These are phyloP conservation scores for Liodrosophila aerea DNA, from an alignment of 2,888 invertebrate genomes.

Conservation along the genomic window DNA sequence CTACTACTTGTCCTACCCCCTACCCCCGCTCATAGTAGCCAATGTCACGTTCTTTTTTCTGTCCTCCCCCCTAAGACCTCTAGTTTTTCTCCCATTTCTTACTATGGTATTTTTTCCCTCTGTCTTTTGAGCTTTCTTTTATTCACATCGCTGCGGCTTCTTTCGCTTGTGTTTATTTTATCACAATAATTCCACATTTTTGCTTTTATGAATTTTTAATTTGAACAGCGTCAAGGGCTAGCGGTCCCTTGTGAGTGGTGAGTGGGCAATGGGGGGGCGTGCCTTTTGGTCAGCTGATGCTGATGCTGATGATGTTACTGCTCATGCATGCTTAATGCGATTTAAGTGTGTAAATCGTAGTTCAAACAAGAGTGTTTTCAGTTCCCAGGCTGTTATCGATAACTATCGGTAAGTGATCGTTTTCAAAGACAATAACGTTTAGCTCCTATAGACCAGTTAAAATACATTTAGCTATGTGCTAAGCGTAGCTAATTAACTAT, in stretches of 20 bases:
- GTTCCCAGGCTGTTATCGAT: not conserved
- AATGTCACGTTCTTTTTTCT: slow-evolving; percentile 68
- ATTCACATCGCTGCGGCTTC: slow-evolving; percentile 61
- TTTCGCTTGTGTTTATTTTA: slow-evolving; percentile 67
- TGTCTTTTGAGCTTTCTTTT: slow-evolving; percentile 12
- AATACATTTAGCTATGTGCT: no score
- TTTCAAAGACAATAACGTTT: no score
- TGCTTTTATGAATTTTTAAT: slow-evolving; percentile 79
- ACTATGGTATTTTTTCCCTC: not conserved
- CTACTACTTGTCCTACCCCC: slow-evolving; percentile 6
- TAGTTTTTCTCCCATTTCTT: not conserved
- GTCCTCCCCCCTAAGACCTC: slow-evolving; percentile 1
- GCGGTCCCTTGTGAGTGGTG: slow-evolving; percentile 10
- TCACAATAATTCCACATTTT: slow-evolving; percentile 77
- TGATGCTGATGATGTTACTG: not conserved
- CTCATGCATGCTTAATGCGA: not conserved
- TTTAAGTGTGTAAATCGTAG: not conserved
- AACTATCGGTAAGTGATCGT: not conserved
- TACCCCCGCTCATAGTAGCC: slow-evolving; percentile 22
- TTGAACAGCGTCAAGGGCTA: slow-evolving; percentile 49
- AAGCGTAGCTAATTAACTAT: no score
- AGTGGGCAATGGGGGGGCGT: not conserved
- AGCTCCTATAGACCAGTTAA: no score
- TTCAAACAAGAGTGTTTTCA: not conserved
- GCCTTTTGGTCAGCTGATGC: slow-evolving; percentile 3